Conservation (phyloP, 2,113 vertebrate genomes). For the Heteronetta atricapilla region DNA sequence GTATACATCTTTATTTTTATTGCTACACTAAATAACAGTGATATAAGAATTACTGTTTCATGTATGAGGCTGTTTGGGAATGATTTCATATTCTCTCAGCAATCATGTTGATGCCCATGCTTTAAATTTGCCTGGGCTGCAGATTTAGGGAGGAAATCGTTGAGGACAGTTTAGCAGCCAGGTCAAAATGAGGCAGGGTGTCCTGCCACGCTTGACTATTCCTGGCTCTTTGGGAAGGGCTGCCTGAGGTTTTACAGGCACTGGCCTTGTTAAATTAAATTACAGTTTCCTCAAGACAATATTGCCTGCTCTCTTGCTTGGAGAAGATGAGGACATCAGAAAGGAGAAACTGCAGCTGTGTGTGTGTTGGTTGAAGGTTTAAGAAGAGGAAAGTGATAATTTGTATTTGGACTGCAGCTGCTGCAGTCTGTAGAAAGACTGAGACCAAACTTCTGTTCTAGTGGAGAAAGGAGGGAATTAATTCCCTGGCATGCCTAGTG, state of each 20-base stretch:
- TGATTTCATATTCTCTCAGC: neutral
- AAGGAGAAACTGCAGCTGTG: fast-evolving
- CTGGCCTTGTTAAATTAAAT: neutral
- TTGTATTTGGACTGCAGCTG: neutral
- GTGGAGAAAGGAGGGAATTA: neutral
- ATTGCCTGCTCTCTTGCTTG: neutral
- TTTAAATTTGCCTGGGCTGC: neutral
- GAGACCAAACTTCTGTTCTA: neutral
- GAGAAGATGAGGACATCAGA: neutral
- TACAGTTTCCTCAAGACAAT: neutral
- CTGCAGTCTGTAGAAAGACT: neutral
- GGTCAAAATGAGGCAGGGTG: neutral
- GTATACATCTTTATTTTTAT: neutral
- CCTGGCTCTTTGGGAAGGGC: neutral
- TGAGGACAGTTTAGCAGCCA: neutral
- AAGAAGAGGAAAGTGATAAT: neutral
- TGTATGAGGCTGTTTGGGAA: neutral
- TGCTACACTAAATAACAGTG: neutral
- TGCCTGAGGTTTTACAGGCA: neutral
- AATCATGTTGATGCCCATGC: neutral
- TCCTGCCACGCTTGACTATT: neutral
- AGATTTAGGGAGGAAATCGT: neutral
- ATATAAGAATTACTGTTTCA: neutral
- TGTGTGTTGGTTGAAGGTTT: neutral
- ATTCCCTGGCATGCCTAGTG: neutral